Evolutionary conservation across 2,797 vertebrate genomes (phyloP).

Genomic region (Corythornis leucogaster): DNA sequence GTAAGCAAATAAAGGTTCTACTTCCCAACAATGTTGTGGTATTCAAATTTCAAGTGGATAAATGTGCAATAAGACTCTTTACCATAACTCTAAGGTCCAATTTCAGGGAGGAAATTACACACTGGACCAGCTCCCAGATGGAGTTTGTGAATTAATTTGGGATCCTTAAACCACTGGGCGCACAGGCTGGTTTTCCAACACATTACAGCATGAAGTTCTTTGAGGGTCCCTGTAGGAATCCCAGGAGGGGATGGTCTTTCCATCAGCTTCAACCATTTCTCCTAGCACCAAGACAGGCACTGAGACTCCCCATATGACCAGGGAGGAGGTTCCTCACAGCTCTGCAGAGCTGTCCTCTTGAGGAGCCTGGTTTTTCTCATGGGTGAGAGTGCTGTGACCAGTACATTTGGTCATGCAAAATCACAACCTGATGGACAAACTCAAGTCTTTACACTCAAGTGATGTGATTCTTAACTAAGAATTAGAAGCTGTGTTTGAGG

Average conservation of each 20-base stretch:
- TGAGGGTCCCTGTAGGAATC: not conserved
- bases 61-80: not conserved
- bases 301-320: accelerated
- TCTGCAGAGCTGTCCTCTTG: not conserved
- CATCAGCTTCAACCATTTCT: not conserved
- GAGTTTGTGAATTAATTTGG: not conserved
- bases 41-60: not conserved
- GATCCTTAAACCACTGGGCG: not conserved
- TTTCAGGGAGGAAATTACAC: not conserved
- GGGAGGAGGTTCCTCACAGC: not conserved
- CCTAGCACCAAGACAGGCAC: not conserved
- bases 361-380: not conserved
- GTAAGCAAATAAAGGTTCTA: not conserved
- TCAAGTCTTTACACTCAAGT: not conserved
- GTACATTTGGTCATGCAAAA: not conserved
- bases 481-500: not conserved
- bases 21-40: not conserved
- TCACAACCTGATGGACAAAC: not conserved
- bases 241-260: not conserved
- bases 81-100: not conserved
- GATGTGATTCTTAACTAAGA: not conserved
- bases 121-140: not conserved
- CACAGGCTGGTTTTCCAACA: not conserved
- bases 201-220: not conserved
- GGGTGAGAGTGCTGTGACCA: too few species aligned